Base-by-base conservation (phyloP, 1,140 invertebrate species). In the Drosophila saltans region DNA sequence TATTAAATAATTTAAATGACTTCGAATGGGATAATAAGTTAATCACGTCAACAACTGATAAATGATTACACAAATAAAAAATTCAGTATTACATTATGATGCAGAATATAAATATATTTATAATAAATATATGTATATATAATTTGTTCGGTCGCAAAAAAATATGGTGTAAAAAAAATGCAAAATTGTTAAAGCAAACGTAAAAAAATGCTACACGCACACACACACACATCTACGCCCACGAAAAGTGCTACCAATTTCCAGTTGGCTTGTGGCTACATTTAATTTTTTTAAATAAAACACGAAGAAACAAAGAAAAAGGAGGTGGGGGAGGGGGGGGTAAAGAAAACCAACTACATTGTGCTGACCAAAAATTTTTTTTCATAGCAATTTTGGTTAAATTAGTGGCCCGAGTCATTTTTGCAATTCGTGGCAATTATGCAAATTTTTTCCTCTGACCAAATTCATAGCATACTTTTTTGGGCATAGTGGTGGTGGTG, bases 251-350 rank as follows among this genome's bases (percentile, higher is more conserved):
- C 72, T 77, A 73, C 66, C 84, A 88, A 89, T 86, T 88, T 52
- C 70, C 72, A 83, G 74, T 86, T 41, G 71, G 59, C 62, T 57
- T 78, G 66, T 63, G 71, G 67, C 39, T 33, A 60, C 52, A 48
- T 66, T 64, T 60, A 70, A 69, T 88, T 85, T 85, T 88, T 85
- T 85, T 88, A 82, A 88, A 88, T 88, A 64, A 81, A 85, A 78
- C 33, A 36, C 36, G 2, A 59, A 39, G 21, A 57, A 57, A 11
- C 10, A 45, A 45, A 24, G 7, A 45, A 6, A 61, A 70, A 78
- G 86, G 81, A 16, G 24, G 26, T 26, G 7, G 1, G 24, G 81
- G 86, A 86, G 5, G 24, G 10, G 26, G 7, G 3, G 24, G n/a
- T 26, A 3, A 52, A 52, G 10, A 52, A 52, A 52, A 74, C 33